Conservation (phyloP, 1,140 invertebrate genomes). For the Drosophila busckii region DNA sequence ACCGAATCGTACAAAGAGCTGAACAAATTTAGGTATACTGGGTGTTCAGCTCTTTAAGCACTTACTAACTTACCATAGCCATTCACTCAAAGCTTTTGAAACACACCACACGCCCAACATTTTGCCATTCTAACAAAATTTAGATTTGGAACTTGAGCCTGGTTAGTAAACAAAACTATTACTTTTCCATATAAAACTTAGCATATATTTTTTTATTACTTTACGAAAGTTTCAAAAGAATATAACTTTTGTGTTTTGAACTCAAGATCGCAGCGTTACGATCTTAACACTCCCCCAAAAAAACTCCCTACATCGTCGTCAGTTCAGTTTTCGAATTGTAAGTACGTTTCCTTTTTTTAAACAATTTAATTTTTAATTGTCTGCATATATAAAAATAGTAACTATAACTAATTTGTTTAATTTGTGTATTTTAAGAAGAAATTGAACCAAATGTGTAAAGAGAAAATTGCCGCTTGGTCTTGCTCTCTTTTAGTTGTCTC, state of each 20-base stretch:
- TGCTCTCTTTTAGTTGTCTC: conserved; percentile 32
- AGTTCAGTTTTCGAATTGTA: conserved; percentile 77
- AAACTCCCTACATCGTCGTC: conserved; percentile 50
- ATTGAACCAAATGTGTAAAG: conserved; percentile 39
- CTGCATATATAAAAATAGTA: conserved; percentile 18
- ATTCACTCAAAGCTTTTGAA: background rate
- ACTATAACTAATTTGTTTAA: conserved; percentile 19
- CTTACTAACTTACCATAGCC: conserved; percentile 7
- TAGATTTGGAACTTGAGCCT: conserved; percentile 40
- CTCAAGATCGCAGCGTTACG: conserved; percentile 19
- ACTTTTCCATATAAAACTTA: too few relatives aligned
- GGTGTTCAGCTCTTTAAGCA: too few relatives aligned
- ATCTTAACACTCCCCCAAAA: conserved; percentile 14
- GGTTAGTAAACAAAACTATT: conserved; percentile 35
- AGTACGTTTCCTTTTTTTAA: conserved; percentile 72
- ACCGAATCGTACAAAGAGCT: too few relatives aligned
- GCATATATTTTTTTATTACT: too few relatives aligned
- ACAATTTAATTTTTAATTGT: conserved; percentile 35
- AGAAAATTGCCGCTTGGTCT: too few relatives aligned
- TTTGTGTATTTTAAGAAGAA: conserved; percentile 26
- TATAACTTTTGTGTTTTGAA: conserved; percentile 26
- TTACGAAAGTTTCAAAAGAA: conserved; percentile 11
- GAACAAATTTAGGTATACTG: too few relatives aligned
- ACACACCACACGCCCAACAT: background rate
- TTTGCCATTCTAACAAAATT: conserved; percentile 2